Evolutionary conservation across 2,113 vertebrate species (phyloP).

Genomic region (Mixornis gularis): DNA sequence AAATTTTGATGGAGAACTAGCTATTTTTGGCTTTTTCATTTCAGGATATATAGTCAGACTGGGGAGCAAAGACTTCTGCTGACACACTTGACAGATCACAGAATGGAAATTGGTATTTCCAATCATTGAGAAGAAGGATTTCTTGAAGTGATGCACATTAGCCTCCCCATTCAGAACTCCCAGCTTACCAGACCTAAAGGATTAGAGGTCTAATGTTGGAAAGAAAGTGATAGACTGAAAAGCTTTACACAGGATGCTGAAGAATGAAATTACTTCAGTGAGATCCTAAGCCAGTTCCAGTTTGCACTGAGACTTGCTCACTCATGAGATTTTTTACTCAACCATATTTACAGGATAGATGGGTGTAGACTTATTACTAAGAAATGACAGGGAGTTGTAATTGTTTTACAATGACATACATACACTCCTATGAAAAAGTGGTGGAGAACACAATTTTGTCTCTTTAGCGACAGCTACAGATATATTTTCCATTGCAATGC

Average conservation of each 20-base stretch:
- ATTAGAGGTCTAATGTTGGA: conserved; percentile 9
- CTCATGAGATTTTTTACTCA: not conserved
- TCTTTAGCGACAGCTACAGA: not conserved
- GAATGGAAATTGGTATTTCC: conserved; percentile 16
- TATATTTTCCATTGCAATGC: not conserved
- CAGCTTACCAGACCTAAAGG: not conserved
- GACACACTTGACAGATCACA: conserved; percentile 42
- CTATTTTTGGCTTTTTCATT: conserved; percentile 41
- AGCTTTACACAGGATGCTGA: not conserved
- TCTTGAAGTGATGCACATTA: not conserved
- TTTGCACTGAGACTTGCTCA: not conserved
- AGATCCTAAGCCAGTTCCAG: not conserved
- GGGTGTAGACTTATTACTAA: not conserved
- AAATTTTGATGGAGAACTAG: conserved; percentile 12
- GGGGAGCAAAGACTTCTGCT: conserved; percentile 2
- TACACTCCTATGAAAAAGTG: not conserved
- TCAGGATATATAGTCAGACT: not conserved
- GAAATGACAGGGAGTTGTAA: not conserved
- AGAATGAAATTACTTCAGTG: not conserved
- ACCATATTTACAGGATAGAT: not conserved
- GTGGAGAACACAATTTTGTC: not conserved
- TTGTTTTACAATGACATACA: not conserved
- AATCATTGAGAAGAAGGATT: conserved; percentile 17
- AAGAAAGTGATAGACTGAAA: not conserved
- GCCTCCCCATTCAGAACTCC: not conserved